These are phyloP conservation scores for Microtus obscurus DNA, from an alignment of 2,797 vertebrate genomes.

Conservation along the genomic window DNA sequence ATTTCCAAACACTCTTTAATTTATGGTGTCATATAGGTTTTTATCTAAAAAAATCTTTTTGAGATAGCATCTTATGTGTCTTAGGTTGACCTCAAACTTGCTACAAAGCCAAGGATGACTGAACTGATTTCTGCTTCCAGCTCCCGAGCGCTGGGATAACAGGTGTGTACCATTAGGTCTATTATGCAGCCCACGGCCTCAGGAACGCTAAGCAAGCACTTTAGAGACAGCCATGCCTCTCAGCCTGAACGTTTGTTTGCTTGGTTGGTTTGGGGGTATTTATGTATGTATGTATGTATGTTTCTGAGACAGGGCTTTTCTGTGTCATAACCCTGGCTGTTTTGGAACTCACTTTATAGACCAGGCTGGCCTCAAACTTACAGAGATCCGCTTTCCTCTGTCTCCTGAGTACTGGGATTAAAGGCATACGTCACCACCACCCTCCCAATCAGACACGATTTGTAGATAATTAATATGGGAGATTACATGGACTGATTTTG, in stretches of 20 bases:
- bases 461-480: constrained; percentile 19
- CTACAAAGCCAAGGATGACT: background rate
- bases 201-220: background rate
- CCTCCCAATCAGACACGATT: background rate
- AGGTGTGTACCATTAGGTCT: background rate
- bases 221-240: background rate
- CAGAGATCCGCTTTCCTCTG: background rate
- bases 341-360: background rate
- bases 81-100: background rate
- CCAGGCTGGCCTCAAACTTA: background rate
- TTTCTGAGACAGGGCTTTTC: background rate
- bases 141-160: background rate
- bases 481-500: background rate
- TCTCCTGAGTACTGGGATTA: background rate
- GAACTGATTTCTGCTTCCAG: background rate
- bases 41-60: background rate
- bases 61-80: background rate
- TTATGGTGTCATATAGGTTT: background rate
- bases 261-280: background rate
- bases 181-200: background rate
- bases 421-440: background rate
- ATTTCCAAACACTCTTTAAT: constrained; percentile 31
- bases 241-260: background rate
- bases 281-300: background rate
- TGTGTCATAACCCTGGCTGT: background rate